These are phyloP conservation scores for Nipponacmea schrenckii DNA, from an alignment of 2,888 invertebrate genomes.

Conservation along the genomic window DNA sequence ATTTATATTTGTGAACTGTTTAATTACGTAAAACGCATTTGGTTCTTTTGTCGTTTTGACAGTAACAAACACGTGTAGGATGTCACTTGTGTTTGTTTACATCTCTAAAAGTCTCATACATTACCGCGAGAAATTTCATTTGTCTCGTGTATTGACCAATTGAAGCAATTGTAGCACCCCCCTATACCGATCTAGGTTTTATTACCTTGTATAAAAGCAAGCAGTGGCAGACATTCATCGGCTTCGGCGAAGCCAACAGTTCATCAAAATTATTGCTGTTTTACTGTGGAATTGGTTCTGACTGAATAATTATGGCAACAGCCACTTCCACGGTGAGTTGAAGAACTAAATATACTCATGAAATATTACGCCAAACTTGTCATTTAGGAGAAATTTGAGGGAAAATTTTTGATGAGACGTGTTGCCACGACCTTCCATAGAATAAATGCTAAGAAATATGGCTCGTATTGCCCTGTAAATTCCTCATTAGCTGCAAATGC, in stretches of 20 bases:
- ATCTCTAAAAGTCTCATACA: conserved; percentile 17
- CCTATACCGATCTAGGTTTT: conserved; percentile 42
- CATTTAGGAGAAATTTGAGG: background rate
- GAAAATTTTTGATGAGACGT: background rate
- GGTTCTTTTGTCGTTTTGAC: no score
- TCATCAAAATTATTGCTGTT: conserved; percentile 17
- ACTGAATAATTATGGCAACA: conserved; percentile 35
- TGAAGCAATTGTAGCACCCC: conserved; percentile 38
- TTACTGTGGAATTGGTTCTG: conserved; percentile 8
- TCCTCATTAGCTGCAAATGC: conserved; percentile 13
- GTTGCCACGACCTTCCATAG: no score
- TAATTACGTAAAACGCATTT: no score
- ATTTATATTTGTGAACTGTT: no score
- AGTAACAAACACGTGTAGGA: no score
- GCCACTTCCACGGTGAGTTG: conserved; percentile 48
- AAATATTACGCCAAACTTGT: conserved; percentile 4
- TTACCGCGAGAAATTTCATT: conserved; percentile 26
- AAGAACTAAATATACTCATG: background rate
- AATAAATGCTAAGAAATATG: no score
- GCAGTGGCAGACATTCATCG: conserved; percentile 41
- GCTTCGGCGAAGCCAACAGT: conserved; percentile 53
- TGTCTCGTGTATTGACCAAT: conserved; percentile 19
- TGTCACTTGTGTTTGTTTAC: conserved; percentile 27
- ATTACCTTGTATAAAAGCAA: conserved; percentile 55
- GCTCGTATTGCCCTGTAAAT: conserved; percentile 18